Conservation (phyloP, 2,113 vertebrate genomes). For the Panthera uncia region DNA sequence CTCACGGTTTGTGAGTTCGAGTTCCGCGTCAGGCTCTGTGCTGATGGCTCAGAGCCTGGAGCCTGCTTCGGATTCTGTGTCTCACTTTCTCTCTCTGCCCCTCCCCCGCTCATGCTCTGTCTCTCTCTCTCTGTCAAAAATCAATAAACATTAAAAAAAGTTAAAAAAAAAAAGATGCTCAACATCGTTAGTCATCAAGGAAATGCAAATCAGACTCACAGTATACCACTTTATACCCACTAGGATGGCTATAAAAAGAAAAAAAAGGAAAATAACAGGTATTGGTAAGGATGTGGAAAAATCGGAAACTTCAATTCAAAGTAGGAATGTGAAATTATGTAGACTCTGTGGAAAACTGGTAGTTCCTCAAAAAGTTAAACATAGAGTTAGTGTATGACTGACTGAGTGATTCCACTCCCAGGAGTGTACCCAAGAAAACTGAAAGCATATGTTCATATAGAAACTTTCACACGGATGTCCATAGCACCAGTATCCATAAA, state of each 20-base stretch:
- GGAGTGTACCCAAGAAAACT: background rate
- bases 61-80: too few species aligned
- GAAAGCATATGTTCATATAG: background rate
- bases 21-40: too few species aligned
- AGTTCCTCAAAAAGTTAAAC: background rate
- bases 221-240: background rate
- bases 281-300: background rate
- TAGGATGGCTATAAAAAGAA: too few species aligned
- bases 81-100: too few species aligned
- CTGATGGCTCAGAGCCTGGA: too few species aligned
- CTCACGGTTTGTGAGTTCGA: too few species aligned
- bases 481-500: background rate
- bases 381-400: too few species aligned
- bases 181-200: background rate
- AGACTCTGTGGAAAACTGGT: background rate
- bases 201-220: background rate
- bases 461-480: background rate
- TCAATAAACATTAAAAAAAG: too few species aligned
- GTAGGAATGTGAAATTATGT: background rate
- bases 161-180: background rate
- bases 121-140: too few species aligned
- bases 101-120: too few species aligned
- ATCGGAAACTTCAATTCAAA: background rate
- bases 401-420: background rate
- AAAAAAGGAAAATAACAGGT: background rate